phyloP scores from a whole-genome alignment of 2,113 vertebrate species.

The Cynopterus brachyotis region DNA sequence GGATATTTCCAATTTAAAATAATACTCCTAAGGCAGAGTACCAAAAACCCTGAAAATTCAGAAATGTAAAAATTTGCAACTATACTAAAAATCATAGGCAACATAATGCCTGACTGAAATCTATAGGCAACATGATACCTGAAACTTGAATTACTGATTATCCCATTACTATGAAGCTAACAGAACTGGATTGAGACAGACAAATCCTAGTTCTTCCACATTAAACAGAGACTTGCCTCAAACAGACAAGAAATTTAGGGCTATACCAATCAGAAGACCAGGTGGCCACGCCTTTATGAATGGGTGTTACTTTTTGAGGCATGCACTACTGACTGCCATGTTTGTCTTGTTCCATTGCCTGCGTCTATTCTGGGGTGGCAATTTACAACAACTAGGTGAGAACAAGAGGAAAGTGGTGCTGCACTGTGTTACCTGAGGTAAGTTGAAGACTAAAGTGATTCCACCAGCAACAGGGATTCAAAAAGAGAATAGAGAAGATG shows the following conservation, averaged over 20 bases:
- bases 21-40: background rate
- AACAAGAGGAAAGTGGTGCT: too few relatives aligned
- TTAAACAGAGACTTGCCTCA: background rate
- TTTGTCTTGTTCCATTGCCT: background rate
- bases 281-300: rapidly evolving
- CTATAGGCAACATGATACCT: background rate
- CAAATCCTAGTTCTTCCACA: background rate
- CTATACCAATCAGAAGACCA: background rate
- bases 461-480: background rate
- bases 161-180: background rate
- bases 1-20: background rate
- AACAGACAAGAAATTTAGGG: background rate
- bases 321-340: rapidly evolving
- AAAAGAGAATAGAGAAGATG: background rate
- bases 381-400: background rate
- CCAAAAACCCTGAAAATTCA: background rate
- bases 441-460: background rate
- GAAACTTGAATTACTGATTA: background rate
- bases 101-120: background rate
- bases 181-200: background rate
- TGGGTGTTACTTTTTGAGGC: background rate
- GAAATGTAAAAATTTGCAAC: background rate
- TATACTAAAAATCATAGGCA: background rate
- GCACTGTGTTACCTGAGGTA: background rate
- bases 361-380: background rate